These are phyloP conservation scores for Simalia tracyae DNA, from an alignment of 2,797 vertebrate genomes.

Conservation along the genomic window DNA sequence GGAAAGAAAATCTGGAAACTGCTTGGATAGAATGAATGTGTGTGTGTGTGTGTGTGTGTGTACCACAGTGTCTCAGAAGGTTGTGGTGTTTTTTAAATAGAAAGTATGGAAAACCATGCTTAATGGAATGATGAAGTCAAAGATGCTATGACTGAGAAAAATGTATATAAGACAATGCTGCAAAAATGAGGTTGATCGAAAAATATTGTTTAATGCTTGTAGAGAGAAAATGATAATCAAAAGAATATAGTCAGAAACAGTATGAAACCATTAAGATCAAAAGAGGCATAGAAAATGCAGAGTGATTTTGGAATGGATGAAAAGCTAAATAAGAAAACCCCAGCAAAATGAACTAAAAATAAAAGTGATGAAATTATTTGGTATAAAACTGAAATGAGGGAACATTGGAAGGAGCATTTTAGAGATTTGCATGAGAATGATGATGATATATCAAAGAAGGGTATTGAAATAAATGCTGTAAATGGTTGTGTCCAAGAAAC, in stretches of 20 bases:
- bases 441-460: neutral
- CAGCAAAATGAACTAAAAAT: neutral
- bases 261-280: neutral
- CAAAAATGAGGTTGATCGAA: neutral
- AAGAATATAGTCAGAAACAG: neutral
- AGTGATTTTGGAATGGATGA: neutral
- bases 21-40: neutral
- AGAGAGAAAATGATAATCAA: neutral
- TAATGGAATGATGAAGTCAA: neutral
- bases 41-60: neutral
- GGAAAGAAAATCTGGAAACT: neutral
- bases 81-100: neutral
- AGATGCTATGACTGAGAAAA: neutral
- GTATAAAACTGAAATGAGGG: neutral
- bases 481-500: neutral
- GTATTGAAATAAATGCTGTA: neutral
- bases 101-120: neutral
- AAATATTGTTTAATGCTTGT: neutral
- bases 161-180: neutral
- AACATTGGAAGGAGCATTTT: neutral
- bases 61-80: neutral
- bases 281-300: neutral
- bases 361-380: neutral
- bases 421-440: neutral
- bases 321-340: neutral